Percentiles rank a stretch among this genome's conserved stretches.
These are phyloP conservation scores for Muricea muricata DNA, from an alignment of 92 coral and sea anemone species.

Conservation along the genomic window DNA sequence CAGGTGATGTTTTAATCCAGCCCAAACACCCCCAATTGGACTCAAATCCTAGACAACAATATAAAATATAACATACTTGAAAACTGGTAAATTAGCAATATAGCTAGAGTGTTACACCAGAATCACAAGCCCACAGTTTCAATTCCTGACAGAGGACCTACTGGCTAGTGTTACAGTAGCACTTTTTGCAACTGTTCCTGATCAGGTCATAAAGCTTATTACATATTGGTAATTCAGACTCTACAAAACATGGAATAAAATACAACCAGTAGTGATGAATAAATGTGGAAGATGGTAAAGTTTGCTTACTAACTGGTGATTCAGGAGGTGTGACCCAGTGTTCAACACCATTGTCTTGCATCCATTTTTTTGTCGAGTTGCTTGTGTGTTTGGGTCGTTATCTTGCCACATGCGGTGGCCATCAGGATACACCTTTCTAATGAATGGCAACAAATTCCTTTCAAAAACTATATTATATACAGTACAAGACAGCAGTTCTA, in stretches of 20 bases:
- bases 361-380: conserved; percentile 29
- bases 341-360: conserved; percentile 13
- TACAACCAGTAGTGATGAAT: background rate
- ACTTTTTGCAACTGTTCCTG: no score
- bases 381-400: conserved; percentile 37
- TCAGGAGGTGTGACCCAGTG: conserved; percentile 46
- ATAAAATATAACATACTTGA: background rate
- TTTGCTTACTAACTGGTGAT: conserved; percentile 31
- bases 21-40: conserved; percentile 47
- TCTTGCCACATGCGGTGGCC: conserved; percentile 38
- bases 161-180: no score
- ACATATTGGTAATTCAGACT: background rate
- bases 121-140: no score
- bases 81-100: background rate
- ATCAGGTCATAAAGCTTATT: no score
- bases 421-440: background rate
- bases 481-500: no score
- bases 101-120: background rate
- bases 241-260: background rate
- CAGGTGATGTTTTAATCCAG: conserved; percentile 50
- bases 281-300: no score
- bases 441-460: conserved; percentile 24
- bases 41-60: conserved; percentile 35
- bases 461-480: conserved; percentile 2
- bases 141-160: no score